phyloP scores from a whole-genome alignment of 2,797 vertebrate genomes.

The Spondyliosoma cantharus region DNA sequence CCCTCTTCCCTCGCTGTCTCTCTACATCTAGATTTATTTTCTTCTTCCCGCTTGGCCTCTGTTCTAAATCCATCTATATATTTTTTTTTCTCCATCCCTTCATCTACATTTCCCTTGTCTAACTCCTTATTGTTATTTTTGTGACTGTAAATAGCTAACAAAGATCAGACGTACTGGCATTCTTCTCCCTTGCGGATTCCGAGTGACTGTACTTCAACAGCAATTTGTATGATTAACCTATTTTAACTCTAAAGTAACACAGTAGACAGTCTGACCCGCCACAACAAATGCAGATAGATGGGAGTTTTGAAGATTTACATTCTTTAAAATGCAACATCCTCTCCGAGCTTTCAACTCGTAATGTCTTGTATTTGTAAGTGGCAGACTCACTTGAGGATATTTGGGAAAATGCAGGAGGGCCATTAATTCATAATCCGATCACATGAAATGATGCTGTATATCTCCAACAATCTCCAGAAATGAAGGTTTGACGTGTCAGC shows the following conservation, averaged over 20 bases:
- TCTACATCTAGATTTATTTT: neutral
- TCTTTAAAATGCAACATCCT: constrained; percentile 23
- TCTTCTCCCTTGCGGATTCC: constrained; percentile 27
- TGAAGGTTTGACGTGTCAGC: constrained; percentile 27
- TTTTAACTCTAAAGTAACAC: constrained; percentile 39
- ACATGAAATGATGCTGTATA: constrained; percentile 24
- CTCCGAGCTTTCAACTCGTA: neutral
- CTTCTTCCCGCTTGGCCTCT: neutral
- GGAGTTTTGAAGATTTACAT: constrained; percentile 10
- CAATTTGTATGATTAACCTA: constrained; percentile 30
- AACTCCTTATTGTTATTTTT: constrained; percentile 26
- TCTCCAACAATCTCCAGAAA: constrained; percentile 26
- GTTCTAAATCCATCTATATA: constrained; percentile 28
- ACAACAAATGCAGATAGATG: constrained; percentile 17
- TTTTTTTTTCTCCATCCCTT: neutral
- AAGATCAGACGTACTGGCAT: constrained; percentile 2
- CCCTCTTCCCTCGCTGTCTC: neutral
- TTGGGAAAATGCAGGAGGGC: constrained; percentile 2
- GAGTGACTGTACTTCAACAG: constrained; percentile 17
- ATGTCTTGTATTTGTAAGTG: constrained; percentile 30
- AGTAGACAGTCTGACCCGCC: constrained; percentile 34
- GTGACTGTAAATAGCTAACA: constrained; percentile 35
- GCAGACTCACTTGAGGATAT: constrained; percentile 15
- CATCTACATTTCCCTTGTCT: constrained; percentile 23
- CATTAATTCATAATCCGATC: constrained; percentile 43